Evolutionary conservation across 1,140 invertebrate species (phyloP).

Genomic region (Camponotus vicinus): DNA sequence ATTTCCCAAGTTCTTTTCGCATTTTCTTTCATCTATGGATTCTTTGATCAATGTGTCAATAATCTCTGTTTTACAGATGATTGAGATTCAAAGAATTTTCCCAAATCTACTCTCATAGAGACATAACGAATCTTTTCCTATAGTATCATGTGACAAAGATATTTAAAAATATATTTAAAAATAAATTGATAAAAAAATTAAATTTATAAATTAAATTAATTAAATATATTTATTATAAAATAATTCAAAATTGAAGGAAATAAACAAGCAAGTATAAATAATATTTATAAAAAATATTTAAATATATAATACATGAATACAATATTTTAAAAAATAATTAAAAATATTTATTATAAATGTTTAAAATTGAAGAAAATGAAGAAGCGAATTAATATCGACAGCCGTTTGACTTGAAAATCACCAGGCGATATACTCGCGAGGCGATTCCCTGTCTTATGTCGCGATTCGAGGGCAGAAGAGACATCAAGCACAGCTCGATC

Average conservation of each 20-base stretch:
- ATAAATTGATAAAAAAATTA: too few species aligned
- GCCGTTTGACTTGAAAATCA: background rate
- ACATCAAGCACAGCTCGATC: constrained; percentile 67
- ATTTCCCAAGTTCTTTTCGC: background rate
- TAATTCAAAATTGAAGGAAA: too few species aligned
- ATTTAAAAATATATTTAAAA: background rate
- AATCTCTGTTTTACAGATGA: background rate
- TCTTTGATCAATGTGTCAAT: background rate
- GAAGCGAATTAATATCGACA: background rate
- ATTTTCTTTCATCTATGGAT: background rate
- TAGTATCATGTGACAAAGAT: background rate
- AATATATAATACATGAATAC: too few species aligned
- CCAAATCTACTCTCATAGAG: background rate
- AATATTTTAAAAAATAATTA: too few species aligned
- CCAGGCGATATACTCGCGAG: constrained; percentile 10
- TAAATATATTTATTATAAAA: too few species aligned
- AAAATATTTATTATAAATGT: background rate
- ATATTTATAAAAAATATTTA: too few species aligned
- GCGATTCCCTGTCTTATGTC: constrained; percentile 43
- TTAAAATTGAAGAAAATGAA: background rate
- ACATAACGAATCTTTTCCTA: background rate
- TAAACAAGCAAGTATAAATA: too few species aligned
- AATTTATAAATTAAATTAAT: too few species aligned
- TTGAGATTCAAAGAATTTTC: background rate
- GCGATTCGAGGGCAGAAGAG: constrained; percentile 69